A percentile compares a stretch with the other conserved stretches of the same genome.
Evolutionary conservation across 2,797 vertebrate species (phyloP).

Genomic region (Diglossa cyanea): DNA sequence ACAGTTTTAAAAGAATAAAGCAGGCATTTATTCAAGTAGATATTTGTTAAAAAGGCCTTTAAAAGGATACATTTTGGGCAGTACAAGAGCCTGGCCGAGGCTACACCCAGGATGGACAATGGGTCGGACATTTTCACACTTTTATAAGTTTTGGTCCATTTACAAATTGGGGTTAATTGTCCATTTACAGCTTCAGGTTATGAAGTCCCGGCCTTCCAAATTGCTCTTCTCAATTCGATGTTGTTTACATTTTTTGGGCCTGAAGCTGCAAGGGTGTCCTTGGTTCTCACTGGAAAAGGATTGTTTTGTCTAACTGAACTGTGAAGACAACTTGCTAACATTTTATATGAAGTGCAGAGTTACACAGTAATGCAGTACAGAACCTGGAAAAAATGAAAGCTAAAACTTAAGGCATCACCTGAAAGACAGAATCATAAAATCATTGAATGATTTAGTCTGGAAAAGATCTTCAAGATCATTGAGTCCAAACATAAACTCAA

Average conservation of each 20-base stretch:
- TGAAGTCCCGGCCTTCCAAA: neutral
- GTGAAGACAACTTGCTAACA: neutral
- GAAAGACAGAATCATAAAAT: neutral
- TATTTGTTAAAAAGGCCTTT: neutral
- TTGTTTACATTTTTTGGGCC: neutral
- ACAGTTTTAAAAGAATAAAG: neutral
- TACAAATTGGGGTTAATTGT: neutral
- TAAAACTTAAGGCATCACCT: neutral
- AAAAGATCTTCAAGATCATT: neutral
- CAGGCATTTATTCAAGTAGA: neutral
- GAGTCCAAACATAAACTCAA: neutral
- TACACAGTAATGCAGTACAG: neutral
- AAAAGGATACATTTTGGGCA: neutral
- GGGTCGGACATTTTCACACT: neutral
- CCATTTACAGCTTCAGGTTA: neutral
- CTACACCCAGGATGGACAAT: fast-evolving
- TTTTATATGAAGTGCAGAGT: neutral
- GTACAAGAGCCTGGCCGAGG: neutral
- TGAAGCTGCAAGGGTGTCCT: neutral
- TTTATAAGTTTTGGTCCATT: neutral
- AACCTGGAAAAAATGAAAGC: neutral
- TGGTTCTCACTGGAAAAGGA: no score
- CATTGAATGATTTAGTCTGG: neutral
- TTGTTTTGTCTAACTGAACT: neutral
- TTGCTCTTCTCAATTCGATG: neutral